phyloP scores from a whole-genome alignment of 2,888 invertebrate genomes.

The Bruchidius siliquastri region DNA sequence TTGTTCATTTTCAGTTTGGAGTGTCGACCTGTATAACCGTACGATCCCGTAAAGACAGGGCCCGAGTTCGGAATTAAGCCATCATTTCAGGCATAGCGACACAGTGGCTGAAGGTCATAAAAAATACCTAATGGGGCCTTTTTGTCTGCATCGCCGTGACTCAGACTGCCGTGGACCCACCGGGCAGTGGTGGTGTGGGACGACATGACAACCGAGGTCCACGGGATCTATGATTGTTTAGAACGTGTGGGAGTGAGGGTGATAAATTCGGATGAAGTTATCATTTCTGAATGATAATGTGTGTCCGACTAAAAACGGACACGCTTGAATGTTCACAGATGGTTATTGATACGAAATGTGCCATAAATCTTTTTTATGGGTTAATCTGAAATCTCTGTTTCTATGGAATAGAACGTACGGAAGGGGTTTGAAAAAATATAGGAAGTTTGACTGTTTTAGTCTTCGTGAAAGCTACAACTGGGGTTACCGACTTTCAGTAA shows the following conservation, averaged over 20 bases:
- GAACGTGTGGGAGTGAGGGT: not conserved
- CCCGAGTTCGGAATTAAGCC: constrained; percentile 13
- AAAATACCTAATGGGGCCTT: constrained; percentile 13
- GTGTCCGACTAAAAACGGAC: not conserved
- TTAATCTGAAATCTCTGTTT: too few relatives aligned
- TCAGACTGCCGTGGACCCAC: not conserved
- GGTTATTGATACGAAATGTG: not conserved
- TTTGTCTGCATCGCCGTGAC: constrained; percentile 6
- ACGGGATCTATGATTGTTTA: not conserved
- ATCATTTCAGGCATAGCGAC: constrained; percentile 14
- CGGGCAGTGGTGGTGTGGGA: not conserved
- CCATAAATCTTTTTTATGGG: not conserved
- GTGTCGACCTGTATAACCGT: not conserved
- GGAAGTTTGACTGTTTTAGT: too few relatives aligned
- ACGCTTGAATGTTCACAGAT: not conserved
- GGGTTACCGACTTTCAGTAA: too few relatives aligned
- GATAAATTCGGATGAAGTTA: not conserved
- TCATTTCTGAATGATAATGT: not conserved
- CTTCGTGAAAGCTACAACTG: too few relatives aligned
- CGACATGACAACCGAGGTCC: not conserved
- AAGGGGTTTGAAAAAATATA: too few relatives aligned
- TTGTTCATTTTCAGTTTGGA: not conserved
- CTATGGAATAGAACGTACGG: too few relatives aligned
- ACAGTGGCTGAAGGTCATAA: constrained; percentile 14
- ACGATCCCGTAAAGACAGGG: not conserved